Conservation (phyloP, 2,888 invertebrate species). For the Lacanobia wlatinum region DNA sequence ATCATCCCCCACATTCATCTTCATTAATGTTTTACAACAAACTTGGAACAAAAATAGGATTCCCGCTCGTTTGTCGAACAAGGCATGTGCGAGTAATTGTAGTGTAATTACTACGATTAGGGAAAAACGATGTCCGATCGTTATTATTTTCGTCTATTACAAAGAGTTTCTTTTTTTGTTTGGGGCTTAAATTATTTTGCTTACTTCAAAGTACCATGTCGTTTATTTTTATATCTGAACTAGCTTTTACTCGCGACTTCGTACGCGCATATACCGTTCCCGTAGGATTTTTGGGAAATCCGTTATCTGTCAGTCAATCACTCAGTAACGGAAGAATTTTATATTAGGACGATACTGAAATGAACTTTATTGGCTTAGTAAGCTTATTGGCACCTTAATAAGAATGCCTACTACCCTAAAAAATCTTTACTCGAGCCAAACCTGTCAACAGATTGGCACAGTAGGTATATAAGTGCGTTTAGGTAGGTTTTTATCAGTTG, state of each 20-base stretch:
- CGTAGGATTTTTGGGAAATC: too few relatives aligned
- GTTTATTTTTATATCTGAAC: background rate
- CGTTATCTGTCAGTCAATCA: too few relatives aligned
- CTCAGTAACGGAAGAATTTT: too few relatives aligned
- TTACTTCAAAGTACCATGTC: background rate
- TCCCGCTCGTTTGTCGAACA: slow-evolving; percentile 25
- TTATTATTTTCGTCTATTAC: slow-evolving; percentile 21
- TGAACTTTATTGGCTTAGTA: too few relatives aligned
- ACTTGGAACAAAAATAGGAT: slow-evolving; percentile 54
- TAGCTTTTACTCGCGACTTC: too few relatives aligned
- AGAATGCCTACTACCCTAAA: background rate
- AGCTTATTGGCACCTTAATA: background rate
- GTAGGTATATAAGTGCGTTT: background rate
- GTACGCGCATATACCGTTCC: too few relatives aligned
- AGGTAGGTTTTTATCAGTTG: background rate
- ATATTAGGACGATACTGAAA: too few relatives aligned
- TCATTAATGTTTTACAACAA: slow-evolving; percentile 65
- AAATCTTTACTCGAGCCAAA: background rate
- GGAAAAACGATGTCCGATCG: slow-evolving; percentile 16
- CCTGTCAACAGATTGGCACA: background rate
- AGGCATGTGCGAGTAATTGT: slow-evolving; percentile 18
- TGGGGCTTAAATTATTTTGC: background rate
- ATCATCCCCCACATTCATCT: slow-evolving; percentile 68
- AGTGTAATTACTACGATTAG: slow-evolving; percentile 45
- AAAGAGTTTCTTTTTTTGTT: background rate